phyloP scores from a whole-genome alignment of 2,797 vertebrate genomes.

The Astyanax mexicanus region DNA sequence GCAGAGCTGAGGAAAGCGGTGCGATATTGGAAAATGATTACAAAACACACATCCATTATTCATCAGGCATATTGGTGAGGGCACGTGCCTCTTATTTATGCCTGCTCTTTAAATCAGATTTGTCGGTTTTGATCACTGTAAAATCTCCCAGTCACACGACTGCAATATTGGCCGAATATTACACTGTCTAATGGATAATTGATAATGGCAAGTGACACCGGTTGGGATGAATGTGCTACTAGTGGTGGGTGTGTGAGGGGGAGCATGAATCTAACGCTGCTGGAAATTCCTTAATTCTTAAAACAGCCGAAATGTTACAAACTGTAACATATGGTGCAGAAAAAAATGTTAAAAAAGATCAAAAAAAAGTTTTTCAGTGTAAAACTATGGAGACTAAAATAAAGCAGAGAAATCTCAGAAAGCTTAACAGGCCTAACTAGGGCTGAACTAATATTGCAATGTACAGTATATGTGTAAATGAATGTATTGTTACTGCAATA shows the following conservation, averaged over 20 bases:
- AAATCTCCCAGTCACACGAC: constrained; percentile 75
- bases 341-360: too few species aligned
- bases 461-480: too few species aligned
- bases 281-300: background rate
- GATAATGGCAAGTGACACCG: constrained; percentile 75
- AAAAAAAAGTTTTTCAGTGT: background rate
- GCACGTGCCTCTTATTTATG: constrained; percentile 79
- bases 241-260: constrained; percentile 27
- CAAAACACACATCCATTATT: constrained; percentile 84
- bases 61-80: constrained; percentile 78
- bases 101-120: constrained; percentile 82
- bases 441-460: too few species aligned
- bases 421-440: background rate
- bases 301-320: background rate
- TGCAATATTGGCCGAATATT: constrained; percentile 81
- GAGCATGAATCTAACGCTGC: constrained; percentile 3
- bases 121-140: constrained; percentile 83
- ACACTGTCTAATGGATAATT: constrained; percentile 81
- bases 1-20: constrained; percentile 61
- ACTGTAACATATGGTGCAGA: background rate
- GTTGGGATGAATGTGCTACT: constrained; percentile 68
- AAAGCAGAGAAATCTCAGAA: too few species aligned
- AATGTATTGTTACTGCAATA: too few species aligned
- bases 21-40: constrained; percentile 83
- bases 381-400: background rate